These are phyloP conservation scores for Neodon shergylaensis DNA, from an alignment of 2,113 vertebrate species.

Conservation along the genomic window DNA sequence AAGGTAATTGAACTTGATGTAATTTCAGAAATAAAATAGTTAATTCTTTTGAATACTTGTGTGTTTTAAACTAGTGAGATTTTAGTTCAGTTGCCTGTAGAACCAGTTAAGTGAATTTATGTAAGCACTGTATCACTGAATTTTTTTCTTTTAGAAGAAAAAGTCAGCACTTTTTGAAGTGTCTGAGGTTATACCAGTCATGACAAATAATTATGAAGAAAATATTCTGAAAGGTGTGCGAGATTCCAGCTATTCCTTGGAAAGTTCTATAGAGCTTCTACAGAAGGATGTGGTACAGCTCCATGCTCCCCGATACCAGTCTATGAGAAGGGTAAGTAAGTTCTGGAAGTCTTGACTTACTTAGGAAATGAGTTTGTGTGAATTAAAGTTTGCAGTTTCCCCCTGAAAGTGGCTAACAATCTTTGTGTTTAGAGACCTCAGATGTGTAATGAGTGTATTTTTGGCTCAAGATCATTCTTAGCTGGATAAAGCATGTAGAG, in stretches of 20 bases:
- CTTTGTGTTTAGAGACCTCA: not conserved
- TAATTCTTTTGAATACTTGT: not conserved
- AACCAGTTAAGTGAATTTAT: not conserved
- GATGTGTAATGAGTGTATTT: not conserved
- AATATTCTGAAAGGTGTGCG: conserved; percentile 98
- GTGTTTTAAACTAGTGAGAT: conserved; percentile 1
- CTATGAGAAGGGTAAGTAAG: conserved; percentile 97
- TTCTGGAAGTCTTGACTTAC: not conserved
- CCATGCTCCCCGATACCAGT: conserved; percentile 99
- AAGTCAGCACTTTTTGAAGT: conserved; percentile 99
- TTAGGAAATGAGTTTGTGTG: not conserved
- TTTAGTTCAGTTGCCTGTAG: not conserved
- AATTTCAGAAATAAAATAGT: not conserved
- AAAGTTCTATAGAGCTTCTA: conserved; percentile 98
- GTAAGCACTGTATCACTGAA: not conserved
- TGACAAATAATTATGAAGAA: conserved; percentile 99
- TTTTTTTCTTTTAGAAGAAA: conserved; percentile 90
- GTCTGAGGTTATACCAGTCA: conserved; percentile 99
- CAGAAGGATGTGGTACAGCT: conserved; percentile 99
- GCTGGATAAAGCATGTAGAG: not conserved
- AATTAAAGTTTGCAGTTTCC: not conserved
- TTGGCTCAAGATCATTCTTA: not conserved
- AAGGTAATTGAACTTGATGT: conserved; percentile 7
- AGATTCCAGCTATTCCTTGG: conserved; percentile 97
- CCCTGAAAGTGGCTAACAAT: not conserved